These are phyloP conservation scores for Xestia c-nigrum DNA, from an alignment of 2,888 invertebrate species.

Conservation along the genomic window DNA sequence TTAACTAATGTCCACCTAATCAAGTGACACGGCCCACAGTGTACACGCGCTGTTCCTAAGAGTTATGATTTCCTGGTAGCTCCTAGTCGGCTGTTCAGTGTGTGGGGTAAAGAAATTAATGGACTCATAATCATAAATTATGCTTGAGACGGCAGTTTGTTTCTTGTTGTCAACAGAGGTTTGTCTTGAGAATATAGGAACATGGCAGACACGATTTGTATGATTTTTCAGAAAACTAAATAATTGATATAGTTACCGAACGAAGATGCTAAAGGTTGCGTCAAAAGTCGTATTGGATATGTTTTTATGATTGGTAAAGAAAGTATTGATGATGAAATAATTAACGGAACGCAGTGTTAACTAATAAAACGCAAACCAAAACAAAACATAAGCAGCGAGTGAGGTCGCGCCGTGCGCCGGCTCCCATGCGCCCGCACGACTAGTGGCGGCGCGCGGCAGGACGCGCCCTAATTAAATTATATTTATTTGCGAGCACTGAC, in stretches of 20 bases:
- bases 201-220: not conserved
- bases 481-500: conserved; percentile 77
- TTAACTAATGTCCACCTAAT: conserved; percentile 52
- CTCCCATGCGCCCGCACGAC: conserved; percentile 3
- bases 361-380: conserved; percentile 32
- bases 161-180: not conserved
- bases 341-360: not conserved
- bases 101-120: conserved; percentile 23
- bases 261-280: not conserved
- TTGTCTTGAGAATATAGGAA: not conserved
- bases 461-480: conserved; percentile 78
- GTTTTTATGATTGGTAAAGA: not conserved
- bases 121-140: conserved; percentile 21
- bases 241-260: not conserved
- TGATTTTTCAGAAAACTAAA: not conserved
- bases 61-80: conserved; percentile 55
- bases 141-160: not conserved
- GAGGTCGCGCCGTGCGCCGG: not conserved
- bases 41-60: conserved; percentile 43
- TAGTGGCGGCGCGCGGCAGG: conserved; percentile 40
- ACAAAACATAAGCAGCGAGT: conserved; percentile 26
- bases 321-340: not conserved
- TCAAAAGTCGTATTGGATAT: not conserved
- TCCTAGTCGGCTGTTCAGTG: not conserved
- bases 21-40: conserved; percentile 49